phyloP scores from a whole-genome alignment of 2,797 vertebrate genomes.

The Cyclopterus lumpus region DNA sequence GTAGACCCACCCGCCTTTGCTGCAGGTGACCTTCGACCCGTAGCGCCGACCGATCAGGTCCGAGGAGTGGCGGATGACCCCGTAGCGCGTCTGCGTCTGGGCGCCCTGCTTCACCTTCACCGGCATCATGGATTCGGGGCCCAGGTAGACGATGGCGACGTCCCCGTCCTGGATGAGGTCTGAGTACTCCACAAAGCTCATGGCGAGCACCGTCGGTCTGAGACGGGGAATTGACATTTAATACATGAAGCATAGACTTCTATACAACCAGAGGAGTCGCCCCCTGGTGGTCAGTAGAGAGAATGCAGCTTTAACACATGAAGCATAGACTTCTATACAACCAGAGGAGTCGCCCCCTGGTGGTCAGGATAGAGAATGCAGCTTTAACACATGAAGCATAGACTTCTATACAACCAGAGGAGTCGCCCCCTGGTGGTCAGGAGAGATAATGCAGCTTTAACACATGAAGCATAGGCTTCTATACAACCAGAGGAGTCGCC shows the following conservation, averaged over 20 bases:
- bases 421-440: neutral
- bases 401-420: neutral
- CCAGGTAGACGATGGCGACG: constrained; percentile 91
- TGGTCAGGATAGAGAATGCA: no score
- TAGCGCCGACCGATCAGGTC: constrained; percentile 94
- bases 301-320: no score
- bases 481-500: no score
- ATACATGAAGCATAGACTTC: no score
- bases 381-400: no score
- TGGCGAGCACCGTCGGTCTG: constrained; percentile 59
- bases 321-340: no score
- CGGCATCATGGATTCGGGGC: constrained; percentile 92
- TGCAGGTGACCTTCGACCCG: constrained; percentile 96
- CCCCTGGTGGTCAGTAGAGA: neutral
- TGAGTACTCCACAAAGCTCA: constrained; percentile 95
- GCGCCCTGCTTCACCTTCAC: constrained; percentile 91
- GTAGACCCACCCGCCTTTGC: constrained; percentile 95
- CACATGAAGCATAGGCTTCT: no score
- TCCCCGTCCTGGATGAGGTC: constrained; percentile 92
- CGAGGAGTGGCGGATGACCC: constrained; percentile 92
- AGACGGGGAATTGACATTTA: neutral
- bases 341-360: no score
- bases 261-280: neutral
- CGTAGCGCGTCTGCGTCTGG: constrained; percentile 95
- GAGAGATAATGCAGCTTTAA: no score